Base-by-base conservation (phyloP, 2,797 vertebrate genomes). In the Harpagifer antarcticus region DNA sequence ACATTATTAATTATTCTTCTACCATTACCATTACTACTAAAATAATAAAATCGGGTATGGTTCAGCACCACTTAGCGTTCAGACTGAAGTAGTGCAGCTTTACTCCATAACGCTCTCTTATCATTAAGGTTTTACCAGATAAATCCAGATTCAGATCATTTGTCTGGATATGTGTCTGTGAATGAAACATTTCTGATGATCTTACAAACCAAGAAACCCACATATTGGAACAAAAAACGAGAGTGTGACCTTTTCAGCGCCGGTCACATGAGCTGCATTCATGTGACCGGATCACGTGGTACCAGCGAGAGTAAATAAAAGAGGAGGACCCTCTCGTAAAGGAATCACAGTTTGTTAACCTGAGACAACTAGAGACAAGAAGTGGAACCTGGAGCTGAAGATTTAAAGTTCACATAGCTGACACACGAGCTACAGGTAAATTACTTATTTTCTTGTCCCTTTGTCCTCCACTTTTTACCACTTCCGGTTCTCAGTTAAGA, bases 201-300 rank as follows among this genome's bases (percentile, higher is more conserved):
- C 0, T 13, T 4, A 4, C 9, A 27, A 17, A 60, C 5, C 13
- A 13, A 0, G 5, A 60, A 42, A 9, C 16, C 5, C 23, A 47
- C 54, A 19, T 10, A n/a, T 1, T 6, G 19, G 15, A 43, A 23
- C 19, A 2, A 12, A 7, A 43, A 3, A 27, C 27, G 4, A 7
- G 15, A 6, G 12, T 3, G 12, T 10, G 43, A 3, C 10, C 2
- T 42, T 40, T 15, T 17, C 1, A 19, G 19, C 14, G 17, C 11
- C n/a, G 37, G 11, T 92, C 90, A 90, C 89, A 59, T 91, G 90
- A 84, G 67, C 59, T 9, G 47, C 54, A 0, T 13, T 64, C 90
- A 92, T 78, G 88, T 93, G 90, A 91, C 72, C n/a, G 16, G 1
- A 1, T 85, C 91, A 93, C 87, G 84, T 92, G 91, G 2, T 71